phyloP scores from a whole-genome alignment of 2,888 invertebrate species.

The Saturnia pavonia region DNA sequence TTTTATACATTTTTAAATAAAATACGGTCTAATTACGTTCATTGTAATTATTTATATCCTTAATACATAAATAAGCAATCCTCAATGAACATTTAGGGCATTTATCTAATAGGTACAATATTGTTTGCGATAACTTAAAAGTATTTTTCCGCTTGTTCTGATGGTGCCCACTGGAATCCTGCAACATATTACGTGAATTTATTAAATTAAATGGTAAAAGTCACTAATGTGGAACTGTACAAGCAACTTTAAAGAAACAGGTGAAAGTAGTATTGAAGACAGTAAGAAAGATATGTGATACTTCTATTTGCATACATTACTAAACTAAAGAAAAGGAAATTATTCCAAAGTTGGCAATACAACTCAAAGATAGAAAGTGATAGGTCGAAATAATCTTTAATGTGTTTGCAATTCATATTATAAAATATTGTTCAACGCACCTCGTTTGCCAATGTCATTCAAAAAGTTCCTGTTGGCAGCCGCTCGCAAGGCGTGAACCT shows the following conservation, averaged over 20 bases:
- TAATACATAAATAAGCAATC: constrained; percentile 13
- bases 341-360: background rate
- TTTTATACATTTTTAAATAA: background rate
- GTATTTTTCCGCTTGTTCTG: constrained; percentile 45
- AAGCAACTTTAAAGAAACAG: background rate
- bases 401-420: background rate
- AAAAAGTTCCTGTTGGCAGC: constrained; percentile 86
- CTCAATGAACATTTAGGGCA: constrained; percentile 13
- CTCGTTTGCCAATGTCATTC: constrained; percentile 89
- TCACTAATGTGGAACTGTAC: background rate
- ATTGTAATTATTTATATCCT: background rate
- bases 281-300: background rate
- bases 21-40: background rate
- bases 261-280: background rate
- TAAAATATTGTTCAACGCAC: constrained; percentile 41
- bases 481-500: constrained; percentile 82
- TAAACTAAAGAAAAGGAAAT: background rate
- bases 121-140: constrained; percentile 35
- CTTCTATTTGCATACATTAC: background rate
- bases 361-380: background rate
- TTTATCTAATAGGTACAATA: constrained; percentile 2
- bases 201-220: background rate
- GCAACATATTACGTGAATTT: constrained; percentile 32
- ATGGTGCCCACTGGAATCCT: constrained; percentile 56
- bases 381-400: background rate